Percentiles rank a stretch among this genome's conserved stretches.
phyloP scores from a whole-genome alignment of 2,113 vertebrate genomes.

The Sceloporus tristichus region DNA sequence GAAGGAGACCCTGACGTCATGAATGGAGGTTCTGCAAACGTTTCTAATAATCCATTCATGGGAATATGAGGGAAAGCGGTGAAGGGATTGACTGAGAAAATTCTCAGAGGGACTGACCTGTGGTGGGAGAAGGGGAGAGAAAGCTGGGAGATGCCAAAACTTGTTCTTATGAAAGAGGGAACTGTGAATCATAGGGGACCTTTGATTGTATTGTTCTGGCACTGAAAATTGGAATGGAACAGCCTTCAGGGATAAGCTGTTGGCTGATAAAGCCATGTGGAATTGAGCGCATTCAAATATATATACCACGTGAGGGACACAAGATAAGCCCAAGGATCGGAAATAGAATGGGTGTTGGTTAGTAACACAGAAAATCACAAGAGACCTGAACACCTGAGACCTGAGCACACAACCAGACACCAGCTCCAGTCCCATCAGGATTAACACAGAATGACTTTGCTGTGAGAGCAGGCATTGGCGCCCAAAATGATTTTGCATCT shows the following conservation, averaged over 20 bases:
- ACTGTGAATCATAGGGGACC: background rate
- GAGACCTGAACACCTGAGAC: background rate
- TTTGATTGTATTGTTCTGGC: background rate
- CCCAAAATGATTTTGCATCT: background rate
- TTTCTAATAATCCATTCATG: background rate
- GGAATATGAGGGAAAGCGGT: background rate
- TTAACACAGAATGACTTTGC: background rate
- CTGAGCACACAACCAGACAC: background rate
- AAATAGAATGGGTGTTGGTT: background rate
- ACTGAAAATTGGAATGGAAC: background rate
- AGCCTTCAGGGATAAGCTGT: background rate
- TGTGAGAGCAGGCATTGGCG: background rate
- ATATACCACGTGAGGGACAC: background rate
- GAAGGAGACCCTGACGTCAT: slow-evolving; percentile 1
- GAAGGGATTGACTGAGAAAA: background rate
- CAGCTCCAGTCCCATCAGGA: background rate
- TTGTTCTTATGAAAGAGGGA: background rate
- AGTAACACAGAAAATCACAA: background rate
- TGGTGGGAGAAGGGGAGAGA: background rate
- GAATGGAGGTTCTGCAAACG: background rate
- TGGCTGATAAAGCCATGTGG: background rate
- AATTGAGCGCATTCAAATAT: background rate
- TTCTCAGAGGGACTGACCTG: background rate
- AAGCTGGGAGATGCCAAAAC: fast-evolving
- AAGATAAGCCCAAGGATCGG: background rate